A percentile compares a stretch with the other conserved stretches of the same genome.
Evolutionary conservation across 2,888 invertebrate genomes (phyloP).

Genomic region (Pinctada fucata): DNA sequence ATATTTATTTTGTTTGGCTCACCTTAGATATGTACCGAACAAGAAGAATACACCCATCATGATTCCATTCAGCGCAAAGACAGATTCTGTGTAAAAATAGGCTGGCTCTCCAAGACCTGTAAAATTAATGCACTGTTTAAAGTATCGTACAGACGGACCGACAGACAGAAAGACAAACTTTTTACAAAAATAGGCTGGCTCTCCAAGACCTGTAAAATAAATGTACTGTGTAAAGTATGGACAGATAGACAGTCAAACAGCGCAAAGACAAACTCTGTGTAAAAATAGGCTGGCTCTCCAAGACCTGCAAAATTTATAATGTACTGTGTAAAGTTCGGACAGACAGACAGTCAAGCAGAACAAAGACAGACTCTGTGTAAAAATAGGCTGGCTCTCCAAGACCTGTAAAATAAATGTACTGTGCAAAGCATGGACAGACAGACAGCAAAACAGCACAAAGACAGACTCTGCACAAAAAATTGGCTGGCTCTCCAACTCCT

Average conservation of each 20-base stretch:
- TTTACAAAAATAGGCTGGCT: slow-evolving; percentile 89
- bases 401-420: slow-evolving; percentile 65
- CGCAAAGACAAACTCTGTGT: slow-evolving; percentile 86
- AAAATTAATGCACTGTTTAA: slow-evolving; percentile 1
- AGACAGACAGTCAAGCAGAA: slow-evolving; percentile 79
- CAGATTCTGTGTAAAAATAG: slow-evolving; percentile 88
- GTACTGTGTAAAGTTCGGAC: too few relatives aligned
- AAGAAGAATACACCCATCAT: slow-evolving; percentile 81
- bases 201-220: slow-evolving; percentile 81
- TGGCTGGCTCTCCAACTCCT: slow-evolving; percentile 86
- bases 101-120: slow-evolving; percentile 85
- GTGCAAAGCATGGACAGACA: too few relatives aligned
- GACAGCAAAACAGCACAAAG: slow-evolving; percentile 80
- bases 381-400: slow-evolving; percentile 88
- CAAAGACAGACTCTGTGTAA: slow-evolving; percentile 88
- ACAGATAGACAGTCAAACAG: too few relatives aligned
- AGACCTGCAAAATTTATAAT: slow-evolving; percentile 79
- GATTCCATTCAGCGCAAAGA: slow-evolving; percentile 85
- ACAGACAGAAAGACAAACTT: slow-evolving; percentile 86
- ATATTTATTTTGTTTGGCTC: slow-evolving; percentile 41
- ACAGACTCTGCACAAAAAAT: slow-evolving; percentile 89
- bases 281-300: slow-evolving; percentile 89
- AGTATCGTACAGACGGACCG: too few relatives aligned
- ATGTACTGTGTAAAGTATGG: too few relatives aligned
- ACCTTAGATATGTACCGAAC: slow-evolving; percentile 83